phyloP scores from a whole-genome alignment of 2,113 vertebrate species.

The Cyprinus carpio region DNA sequence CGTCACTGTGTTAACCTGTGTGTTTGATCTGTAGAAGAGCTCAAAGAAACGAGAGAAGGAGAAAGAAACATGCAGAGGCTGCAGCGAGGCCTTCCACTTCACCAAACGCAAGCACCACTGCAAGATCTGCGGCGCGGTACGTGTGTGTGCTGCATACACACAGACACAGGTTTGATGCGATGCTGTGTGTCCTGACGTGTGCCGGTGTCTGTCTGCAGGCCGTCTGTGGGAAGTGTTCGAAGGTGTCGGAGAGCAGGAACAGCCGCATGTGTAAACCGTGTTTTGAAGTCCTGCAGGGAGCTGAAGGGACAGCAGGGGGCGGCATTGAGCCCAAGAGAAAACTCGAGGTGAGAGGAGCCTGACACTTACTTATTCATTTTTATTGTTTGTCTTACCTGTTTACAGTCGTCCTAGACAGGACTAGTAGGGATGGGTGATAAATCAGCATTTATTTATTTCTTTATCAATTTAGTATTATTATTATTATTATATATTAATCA shows the following conservation, averaged over 20 bases:
- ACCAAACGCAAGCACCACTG: constrained; percentile 94
- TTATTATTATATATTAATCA: too few species aligned
- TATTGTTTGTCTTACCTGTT: too few species aligned
- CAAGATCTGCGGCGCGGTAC: constrained; percentile 90
- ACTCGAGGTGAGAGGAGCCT: constrained; percentile 27
- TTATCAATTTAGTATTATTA: too few species aligned
- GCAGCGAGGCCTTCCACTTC: constrained; percentile 90
- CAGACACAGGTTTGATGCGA: too few species aligned
- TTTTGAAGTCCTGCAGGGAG: constrained; percentile 74
- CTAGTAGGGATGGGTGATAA: too few species aligned
- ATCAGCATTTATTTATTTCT: too few species aligned
- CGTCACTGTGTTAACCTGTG: neutral
- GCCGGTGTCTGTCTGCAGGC: constrained; percentile 72
- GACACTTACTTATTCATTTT: too few species aligned
- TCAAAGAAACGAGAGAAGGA: constrained; percentile 91
- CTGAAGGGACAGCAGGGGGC: constrained; percentile 66
- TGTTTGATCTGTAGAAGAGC: constrained; percentile 74
- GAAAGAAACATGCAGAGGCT: constrained; percentile 91
- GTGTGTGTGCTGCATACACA: constrained; percentile 54
- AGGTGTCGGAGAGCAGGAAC: constrained; percentile 84
- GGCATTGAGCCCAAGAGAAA: constrained; percentile 79
- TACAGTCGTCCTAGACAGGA: too few species aligned
- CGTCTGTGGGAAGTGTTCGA: constrained; percentile 95
- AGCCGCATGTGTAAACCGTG: constrained; percentile 88
- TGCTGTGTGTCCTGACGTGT: neutral